These are phyloP conservation scores for Cromileptes altivelis DNA, from an alignment of 2,113 vertebrate species.

Conservation along the genomic window DNA sequence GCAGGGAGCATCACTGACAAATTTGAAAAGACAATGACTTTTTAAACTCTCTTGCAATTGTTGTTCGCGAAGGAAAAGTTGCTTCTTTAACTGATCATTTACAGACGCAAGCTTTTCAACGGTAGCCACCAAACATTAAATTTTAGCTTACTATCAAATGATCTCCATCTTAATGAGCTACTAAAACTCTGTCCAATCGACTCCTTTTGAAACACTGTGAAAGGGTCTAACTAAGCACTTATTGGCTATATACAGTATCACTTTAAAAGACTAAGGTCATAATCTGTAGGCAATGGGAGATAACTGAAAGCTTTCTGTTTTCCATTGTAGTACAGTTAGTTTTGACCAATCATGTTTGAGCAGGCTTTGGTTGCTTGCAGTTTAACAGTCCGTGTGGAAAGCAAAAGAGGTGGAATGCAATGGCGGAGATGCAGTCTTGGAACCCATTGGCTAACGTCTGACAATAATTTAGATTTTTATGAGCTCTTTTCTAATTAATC, in stretches of 20 bases:
- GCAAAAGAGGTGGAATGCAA: too few relatives aligned
- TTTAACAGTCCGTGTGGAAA: too few relatives aligned
- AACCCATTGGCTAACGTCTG: too few relatives aligned
- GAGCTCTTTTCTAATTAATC: too few relatives aligned
- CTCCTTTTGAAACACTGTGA: not conserved
- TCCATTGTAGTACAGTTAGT: too few relatives aligned
- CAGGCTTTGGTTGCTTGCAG: too few relatives aligned
- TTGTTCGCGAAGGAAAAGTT: not conserved
- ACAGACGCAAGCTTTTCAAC: not conserved
- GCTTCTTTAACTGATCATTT: not conserved
- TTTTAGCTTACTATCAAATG: too few relatives aligned
- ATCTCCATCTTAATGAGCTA: not conserved
- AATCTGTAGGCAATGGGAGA: too few relatives aligned
- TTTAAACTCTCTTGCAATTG: not conserved
- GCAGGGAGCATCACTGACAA: not conserved
- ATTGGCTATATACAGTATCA: not conserved
- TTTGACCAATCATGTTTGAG: too few relatives aligned
- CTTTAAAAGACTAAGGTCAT: not conserved
- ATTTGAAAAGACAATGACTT: constrained; percentile 7
- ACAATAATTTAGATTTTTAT: too few relatives aligned
- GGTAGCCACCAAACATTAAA: not conserved
- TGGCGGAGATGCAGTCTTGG: too few relatives aligned
- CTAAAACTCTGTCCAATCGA: not conserved
- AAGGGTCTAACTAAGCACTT: not conserved
- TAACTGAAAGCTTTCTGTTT: too few relatives aligned